A percentile compares a stretch with the other conserved stretches of the same genome.
phyloP scores from a whole-genome alignment of 1,140 invertebrate genomes.

The Ephestia elutella region DNA sequence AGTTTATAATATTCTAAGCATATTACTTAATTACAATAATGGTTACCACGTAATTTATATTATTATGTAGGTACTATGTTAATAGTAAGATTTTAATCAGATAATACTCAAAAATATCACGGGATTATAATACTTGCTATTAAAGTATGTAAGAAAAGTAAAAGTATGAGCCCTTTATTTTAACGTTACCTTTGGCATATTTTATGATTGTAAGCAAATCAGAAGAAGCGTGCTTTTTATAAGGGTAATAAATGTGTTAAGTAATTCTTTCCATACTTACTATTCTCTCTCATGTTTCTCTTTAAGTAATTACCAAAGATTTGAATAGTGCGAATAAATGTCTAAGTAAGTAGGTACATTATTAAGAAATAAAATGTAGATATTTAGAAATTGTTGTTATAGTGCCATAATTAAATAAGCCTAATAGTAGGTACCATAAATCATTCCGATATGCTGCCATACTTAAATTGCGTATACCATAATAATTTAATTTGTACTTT shows the following conservation, averaged over 20 bases:
- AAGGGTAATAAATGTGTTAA: no score
- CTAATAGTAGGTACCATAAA: neutral
- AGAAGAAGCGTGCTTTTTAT: no score
- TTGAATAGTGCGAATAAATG: neutral
- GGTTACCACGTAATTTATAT: constrained; percentile 33
- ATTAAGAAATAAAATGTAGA: neutral
- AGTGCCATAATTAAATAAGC: constrained; percentile 14
- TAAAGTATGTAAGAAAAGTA: no score
- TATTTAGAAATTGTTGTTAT: constrained; percentile 6
- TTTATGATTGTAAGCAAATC: no score
- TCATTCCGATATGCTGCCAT: constrained; percentile 2
- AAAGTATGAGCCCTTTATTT: no score
- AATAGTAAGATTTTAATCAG: neutral
- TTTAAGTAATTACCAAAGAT: constrained; percentile 16
- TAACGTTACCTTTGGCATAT: no score
- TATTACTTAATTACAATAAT: constrained; percentile 44
- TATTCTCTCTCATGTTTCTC: no score
- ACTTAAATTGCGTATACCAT: neutral
- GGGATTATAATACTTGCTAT: no score
- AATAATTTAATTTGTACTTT: neutral
- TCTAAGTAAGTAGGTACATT: no score
- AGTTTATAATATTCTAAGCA: constrained; percentile 38
- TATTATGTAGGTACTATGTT: neutral
- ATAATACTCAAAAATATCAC: no score
- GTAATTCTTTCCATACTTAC: no score